A percentile compares a stretch with the other conserved stretches of the same genome.
Conservation (phyloP, 2,888 invertebrate genomes). For the Taphrorychus bicolor region DNA sequence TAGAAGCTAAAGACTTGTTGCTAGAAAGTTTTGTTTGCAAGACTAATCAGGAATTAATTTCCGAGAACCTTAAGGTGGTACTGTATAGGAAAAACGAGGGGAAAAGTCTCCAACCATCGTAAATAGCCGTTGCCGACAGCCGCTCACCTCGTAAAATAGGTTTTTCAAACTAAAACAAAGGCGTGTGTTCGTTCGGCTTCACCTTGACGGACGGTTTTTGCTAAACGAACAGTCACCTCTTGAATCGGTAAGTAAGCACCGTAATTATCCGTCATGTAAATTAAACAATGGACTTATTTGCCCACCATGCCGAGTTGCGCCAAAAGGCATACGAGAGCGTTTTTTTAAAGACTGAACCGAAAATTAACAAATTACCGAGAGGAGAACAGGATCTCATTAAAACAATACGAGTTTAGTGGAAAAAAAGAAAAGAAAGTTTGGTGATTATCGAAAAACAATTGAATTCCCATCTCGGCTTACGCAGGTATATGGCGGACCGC, state of each 20-base stretch:
- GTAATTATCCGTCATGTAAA: conserved; percentile 3
- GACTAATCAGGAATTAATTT: no score
- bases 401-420: neutral
- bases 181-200: neutral
- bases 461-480: neutral
- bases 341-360: neutral
- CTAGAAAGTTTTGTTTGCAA: no score
- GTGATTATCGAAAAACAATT: neutral
- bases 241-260: neutral
- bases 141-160: neutral
- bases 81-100: no score
- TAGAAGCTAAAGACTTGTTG: no score
- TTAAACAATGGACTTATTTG: conserved; percentile 7
- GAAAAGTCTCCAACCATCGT: neutral
- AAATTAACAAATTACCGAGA: neutral
- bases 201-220: neutral
- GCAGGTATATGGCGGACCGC: neutral
- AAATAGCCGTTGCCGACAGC: neutral
- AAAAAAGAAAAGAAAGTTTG: neutral
- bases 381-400: neutral
- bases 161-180: neutral
- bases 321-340: neutral
- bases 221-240: conserved; percentile 1
- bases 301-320: neutral
- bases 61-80: no score